These are phyloP conservation scores for Forbesichthys papilliferus DNA, from an alignment of 2,113 vertebrate genomes.

Conservation along the genomic window DNA sequence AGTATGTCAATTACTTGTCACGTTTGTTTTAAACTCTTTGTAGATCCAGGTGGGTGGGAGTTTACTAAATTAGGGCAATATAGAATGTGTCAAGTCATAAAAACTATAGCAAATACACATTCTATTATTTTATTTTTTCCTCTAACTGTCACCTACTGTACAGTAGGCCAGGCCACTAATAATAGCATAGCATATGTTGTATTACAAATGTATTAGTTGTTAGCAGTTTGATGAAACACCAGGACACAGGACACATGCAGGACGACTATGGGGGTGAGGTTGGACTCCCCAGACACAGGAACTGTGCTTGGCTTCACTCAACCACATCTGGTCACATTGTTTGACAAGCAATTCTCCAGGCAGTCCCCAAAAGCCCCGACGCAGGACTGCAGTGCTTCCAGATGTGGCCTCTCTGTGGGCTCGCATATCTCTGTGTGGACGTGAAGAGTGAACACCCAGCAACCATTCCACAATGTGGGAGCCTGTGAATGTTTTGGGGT, in stretches of 20 bases:
- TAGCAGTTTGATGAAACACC: neutral
- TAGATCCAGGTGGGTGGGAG: neutral
- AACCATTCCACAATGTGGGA: conserved; percentile 6
- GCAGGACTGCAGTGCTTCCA: conserved; percentile 64
- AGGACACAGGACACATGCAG: neutral
- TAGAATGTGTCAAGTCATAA: too few relatives aligned
- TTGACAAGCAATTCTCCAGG: conserved; percentile 61
- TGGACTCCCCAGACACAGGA: conserved; percentile 29
- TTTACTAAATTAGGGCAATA: too few relatives aligned
- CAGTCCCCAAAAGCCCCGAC: conserved; percentile 45
- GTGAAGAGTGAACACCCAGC: conserved; percentile 37
- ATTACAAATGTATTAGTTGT: too few relatives aligned
- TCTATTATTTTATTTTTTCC: too few relatives aligned
- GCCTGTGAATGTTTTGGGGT: conserved; percentile 34
- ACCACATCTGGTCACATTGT: conserved; percentile 48
- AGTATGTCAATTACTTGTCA: neutral
- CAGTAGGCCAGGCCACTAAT: too few relatives aligned
- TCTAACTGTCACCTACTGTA: too few relatives aligned
- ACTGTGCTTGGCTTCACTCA: conserved; percentile 17
- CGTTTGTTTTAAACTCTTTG: neutral
- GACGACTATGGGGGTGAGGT: neutral
- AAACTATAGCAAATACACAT: too few relatives aligned
- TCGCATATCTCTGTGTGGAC: conserved; percentile 41
- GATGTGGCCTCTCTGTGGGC: conserved; percentile 59
- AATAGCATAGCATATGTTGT: too few relatives aligned